Conservation (phyloP, 92 coral and sea anemone species). For the Epizoanthus rinbou region DNA sequence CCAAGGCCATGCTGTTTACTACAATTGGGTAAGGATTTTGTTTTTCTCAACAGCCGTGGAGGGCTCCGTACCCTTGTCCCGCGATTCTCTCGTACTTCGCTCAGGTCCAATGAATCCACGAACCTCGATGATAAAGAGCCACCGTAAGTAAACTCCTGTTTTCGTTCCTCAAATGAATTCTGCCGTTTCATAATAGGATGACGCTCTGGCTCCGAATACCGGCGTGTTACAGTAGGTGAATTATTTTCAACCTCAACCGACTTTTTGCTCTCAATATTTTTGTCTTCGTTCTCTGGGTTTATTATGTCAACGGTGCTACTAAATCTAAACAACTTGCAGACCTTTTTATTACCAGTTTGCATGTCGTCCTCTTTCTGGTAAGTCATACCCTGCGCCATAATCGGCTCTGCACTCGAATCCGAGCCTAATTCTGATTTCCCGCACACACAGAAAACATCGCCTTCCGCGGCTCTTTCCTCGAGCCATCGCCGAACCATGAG, state of each 20-base stretch:
- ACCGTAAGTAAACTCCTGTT: slow-evolving; percentile 54
- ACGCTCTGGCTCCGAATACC: slow-evolving; percentile 83
- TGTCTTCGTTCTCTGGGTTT: slow-evolving; percentile 67
- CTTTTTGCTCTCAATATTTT: slow-evolving; percentile 32
- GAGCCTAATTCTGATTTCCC: slow-evolving; percentile 52
- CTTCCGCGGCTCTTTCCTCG: slow-evolving; percentile 60
- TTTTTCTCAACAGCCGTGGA: slow-evolving; percentile 85
- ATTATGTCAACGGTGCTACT: slow-evolving; percentile 83
- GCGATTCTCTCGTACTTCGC: slow-evolving; percentile 81
- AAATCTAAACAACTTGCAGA: slow-evolving; percentile 76
- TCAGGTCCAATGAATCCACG: slow-evolving; percentile 85
- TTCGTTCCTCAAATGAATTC: slow-evolving; percentile 58
- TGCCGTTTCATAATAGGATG: slow-evolving; percentile 67
- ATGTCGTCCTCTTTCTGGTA: slow-evolving; percentile 8
- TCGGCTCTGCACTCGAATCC: slow-evolving; percentile 27
- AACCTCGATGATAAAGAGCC: slow-evolving; percentile 76
- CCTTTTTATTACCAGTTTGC: slow-evolving; percentile 39
- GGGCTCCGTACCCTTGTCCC: slow-evolving; percentile 77
- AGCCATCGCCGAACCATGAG: slow-evolving; percentile 94
- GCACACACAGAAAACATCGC: slow-evolving; percentile 48
- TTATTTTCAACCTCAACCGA: slow-evolving; percentile 49
- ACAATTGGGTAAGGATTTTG: slow-evolving; percentile 92
- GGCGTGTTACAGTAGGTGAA: slow-evolving; percentile 54
- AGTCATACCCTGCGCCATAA: neutral
- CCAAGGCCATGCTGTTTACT: slow-evolving; percentile 93